Conservation (phyloP, 2,113 vertebrate species). For the Myodes glareolus region DNA sequence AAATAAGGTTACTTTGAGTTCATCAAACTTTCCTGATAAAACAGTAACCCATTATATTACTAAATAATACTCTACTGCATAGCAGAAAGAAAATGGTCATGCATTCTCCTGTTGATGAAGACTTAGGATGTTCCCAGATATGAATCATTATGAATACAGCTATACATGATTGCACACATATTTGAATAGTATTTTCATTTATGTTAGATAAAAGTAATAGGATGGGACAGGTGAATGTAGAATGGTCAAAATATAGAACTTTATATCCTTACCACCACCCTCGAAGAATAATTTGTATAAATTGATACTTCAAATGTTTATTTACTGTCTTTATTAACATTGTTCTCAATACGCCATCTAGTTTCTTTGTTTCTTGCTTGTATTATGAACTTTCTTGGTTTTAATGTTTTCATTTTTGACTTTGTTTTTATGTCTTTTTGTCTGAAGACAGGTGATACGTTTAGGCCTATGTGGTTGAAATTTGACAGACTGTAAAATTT, state of each 20-base stretch:
- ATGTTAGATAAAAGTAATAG: background rate
- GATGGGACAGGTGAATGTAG: background rate
- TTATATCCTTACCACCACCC: background rate
- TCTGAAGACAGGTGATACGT: background rate
- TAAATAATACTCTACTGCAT: background rate
- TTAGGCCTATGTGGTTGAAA: background rate
- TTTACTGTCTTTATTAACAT: background rate
- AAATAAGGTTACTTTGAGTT: constrained; percentile 20
- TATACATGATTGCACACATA: background rate
- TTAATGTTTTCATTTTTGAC: background rate
- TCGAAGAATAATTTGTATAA: background rate
- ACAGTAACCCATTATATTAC: background rate
- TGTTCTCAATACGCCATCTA: background rate
- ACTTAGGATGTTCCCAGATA: background rate
- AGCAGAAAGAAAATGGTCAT: background rate
- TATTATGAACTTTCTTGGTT: background rate
- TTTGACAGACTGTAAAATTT: background rate
- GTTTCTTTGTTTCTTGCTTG: background rate
- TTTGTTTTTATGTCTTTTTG: background rate
- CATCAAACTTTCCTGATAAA: background rate
- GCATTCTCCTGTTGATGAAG: background rate
- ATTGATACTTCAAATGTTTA: background rate
- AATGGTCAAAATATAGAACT: background rate
- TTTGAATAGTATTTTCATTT: background rate
- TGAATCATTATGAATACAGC: background rate